Evolutionary conservation across 2,113 vertebrate genomes (phyloP).

Genomic region (Edolisoma coerulescens): DNA sequence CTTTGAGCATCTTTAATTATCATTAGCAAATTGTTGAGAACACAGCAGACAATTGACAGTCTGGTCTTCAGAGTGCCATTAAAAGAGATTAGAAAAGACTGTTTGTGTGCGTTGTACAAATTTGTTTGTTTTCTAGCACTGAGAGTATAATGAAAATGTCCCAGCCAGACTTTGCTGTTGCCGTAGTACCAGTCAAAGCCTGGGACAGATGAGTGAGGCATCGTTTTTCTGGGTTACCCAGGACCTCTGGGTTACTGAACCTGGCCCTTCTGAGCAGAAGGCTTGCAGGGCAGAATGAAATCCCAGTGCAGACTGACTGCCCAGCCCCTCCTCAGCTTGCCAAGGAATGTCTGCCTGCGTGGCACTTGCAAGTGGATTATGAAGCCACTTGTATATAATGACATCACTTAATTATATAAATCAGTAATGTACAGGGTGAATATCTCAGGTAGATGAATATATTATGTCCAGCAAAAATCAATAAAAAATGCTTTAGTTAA

Average conservation of each 20-base stretch:
- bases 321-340: not conserved
- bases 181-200: slow-evolving; percentile 37
- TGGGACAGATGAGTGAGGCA: not conserved
- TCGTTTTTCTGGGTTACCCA: slow-evolving; percentile 1
- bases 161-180: slow-evolving; percentile 24
- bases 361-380: not conserved
- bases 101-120: slow-evolving; percentile 36
- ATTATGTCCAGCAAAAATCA: not conserved
- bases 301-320: not conserved
- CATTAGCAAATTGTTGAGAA: slow-evolving; percentile 54
- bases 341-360: not conserved
- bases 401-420: not conserved
- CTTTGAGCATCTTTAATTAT: slow-evolving; percentile 50
- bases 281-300: not conserved
- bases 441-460: not conserved
- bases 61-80: slow-evolving; percentile 43
- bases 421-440: not conserved
- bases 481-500: not conserved
- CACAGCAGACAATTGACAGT: slow-evolving; percentile 18
- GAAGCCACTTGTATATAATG: not conserved
- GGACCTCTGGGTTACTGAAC: not conserved
- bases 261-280: not conserved
- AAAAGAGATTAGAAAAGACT: slow-evolving; percentile 59
- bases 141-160: slow-evolving; percentile 36
- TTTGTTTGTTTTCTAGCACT: slow-evolving; percentile 66